These are phyloP conservation scores for Carpatolechia fugitivella DNA, from an alignment of 2,888 invertebrate species.

Conservation along the genomic window DNA sequence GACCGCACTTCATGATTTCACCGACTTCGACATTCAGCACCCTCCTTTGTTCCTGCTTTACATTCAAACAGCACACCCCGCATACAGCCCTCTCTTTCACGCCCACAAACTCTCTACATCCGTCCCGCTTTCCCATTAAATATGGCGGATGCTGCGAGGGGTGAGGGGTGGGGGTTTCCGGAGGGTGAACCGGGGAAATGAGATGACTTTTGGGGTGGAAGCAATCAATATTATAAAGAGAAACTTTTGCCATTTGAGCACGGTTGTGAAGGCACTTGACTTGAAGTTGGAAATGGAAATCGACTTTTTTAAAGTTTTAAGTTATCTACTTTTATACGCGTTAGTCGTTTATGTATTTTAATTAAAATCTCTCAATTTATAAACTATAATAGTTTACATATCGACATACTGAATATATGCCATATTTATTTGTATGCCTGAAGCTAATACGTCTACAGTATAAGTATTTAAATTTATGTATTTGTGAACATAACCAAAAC, in stretches of 20 bases:
- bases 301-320: background rate
- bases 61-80: constrained; percentile 55
- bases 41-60: constrained; percentile 52
- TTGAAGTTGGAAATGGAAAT: background rate
- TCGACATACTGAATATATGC: no score
- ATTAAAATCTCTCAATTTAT: no score
- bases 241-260: constrained; percentile 19
- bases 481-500: no score
- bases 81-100: constrained; percentile 30
- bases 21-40: constrained; percentile 37
- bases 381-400: no score
- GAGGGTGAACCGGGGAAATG: constrained; percentile 59
- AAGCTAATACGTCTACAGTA: no score
- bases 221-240: constrained; percentile 40
- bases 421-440: no score
- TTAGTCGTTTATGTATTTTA: background rate
- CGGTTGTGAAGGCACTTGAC: background rate
- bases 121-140: constrained; percentile 41
- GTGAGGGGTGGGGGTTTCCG: constrained; percentile 44
- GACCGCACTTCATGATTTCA: constrained; percentile 30
- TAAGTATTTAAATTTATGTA: no score
- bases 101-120: constrained; percentile 12
- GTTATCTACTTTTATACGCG: background rate
- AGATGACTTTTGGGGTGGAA: constrained; percentile 52
- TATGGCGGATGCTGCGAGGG: constrained; percentile 69